phyloP scores from a whole-genome alignment of 1,140 invertebrate species.

The Cyphomyrmex costatus region DNA sequence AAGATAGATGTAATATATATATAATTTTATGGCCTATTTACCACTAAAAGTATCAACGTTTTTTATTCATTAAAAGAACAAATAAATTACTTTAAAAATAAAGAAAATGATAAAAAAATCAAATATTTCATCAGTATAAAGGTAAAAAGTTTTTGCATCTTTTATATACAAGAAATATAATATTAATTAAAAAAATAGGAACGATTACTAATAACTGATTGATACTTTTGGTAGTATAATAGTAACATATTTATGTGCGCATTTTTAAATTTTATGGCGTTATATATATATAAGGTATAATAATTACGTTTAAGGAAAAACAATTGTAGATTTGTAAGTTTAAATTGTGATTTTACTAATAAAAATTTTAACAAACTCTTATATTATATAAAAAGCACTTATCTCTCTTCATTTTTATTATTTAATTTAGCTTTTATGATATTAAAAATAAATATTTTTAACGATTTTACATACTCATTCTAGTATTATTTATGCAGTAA shows the following conservation, averaged over 20 bases:
- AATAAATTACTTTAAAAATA: too few relatives aligned
- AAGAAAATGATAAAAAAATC: too few relatives aligned
- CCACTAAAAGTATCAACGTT: too few relatives aligned
- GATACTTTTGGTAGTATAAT: too few relatives aligned
- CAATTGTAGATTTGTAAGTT: not conserved
- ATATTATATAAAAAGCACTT: not conserved
- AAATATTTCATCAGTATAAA: too few relatives aligned
- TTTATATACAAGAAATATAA: too few relatives aligned
- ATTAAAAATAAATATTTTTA: not conserved
- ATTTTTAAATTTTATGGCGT: not conserved
- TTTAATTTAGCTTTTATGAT: not conserved
- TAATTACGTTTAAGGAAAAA: not conserved
- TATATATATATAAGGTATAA: not conserved
- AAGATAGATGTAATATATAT: constrained; percentile 1
- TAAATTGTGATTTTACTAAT: not conserved
- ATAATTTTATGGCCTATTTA: too few relatives aligned
- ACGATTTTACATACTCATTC: not conserved
- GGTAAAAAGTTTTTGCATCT: too few relatives aligned
- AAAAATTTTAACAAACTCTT: not conserved
- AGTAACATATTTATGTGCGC: not conserved
- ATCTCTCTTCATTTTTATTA: too few relatives aligned
- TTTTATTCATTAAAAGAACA: too few relatives aligned
- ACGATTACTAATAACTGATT: too few relatives aligned
- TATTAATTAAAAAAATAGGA: too few relatives aligned
- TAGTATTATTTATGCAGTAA: not conserved